A percentile compares a stretch with the other conserved stretches of the same genome.
Conservation (phyloP, 2,797 vertebrate species). For the Molossus molossus region DNA sequence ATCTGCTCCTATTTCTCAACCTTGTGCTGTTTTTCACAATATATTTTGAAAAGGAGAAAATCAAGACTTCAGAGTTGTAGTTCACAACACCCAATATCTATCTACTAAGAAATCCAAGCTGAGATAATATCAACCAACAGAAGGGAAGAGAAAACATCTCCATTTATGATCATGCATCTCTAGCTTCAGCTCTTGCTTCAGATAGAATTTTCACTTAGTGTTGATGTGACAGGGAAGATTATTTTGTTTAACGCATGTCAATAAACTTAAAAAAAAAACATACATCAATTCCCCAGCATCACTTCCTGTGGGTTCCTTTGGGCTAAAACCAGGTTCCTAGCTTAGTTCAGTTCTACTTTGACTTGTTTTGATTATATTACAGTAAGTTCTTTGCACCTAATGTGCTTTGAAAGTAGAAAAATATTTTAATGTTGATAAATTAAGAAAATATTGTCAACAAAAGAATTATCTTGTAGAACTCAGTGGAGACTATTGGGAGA, state of each 20-base stretch:
- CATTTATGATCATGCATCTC: neutral
- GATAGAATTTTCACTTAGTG: conserved; percentile 24
- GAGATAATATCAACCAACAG: neutral
- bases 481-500: neutral
- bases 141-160: neutral
- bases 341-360: conserved; percentile 9
- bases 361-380: neutral
- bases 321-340: neutral
- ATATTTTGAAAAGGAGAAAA: conserved; percentile 2
- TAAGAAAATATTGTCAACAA: conserved; percentile 5
- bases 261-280: neutral
- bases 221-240: neutral
- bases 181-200: conserved; percentile 9
- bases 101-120: neutral
- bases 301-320: neutral
- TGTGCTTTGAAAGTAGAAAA: neutral
- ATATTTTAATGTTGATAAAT: neutral
- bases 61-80: neutral
- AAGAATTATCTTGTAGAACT: neutral
- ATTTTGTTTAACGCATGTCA: conserved; percentile 2
- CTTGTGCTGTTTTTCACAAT: neutral
- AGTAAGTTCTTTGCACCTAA: neutral
- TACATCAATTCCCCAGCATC: neutral
- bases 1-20: neutral
- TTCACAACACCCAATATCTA: neutral